A percentile compares a stretch with the other conserved stretches of the same genome.
Conservation (phyloP, 2,888 invertebrate species). For the Cloeon dipterum region DNA sequence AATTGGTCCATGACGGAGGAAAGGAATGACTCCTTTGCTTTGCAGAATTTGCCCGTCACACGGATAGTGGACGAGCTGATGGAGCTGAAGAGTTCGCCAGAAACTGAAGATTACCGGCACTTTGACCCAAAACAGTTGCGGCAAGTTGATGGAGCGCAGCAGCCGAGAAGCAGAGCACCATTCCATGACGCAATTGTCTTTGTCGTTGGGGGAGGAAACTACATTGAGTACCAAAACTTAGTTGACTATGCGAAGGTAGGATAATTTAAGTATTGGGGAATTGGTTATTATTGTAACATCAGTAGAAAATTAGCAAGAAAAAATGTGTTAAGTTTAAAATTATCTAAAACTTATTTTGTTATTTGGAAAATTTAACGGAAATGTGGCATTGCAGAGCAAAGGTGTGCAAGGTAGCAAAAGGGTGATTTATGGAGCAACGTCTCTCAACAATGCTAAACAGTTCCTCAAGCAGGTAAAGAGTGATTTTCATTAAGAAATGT, state of each 20-base stretch:
- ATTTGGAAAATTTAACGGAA: slow-evolving; percentile 1
- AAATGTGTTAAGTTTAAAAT: not conserved
- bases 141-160: slow-evolving; percentile 34
- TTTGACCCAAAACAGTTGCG: slow-evolving; percentile 89
- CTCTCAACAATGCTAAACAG: slow-evolving; percentile 79
- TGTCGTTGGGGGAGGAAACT: slow-evolving; percentile 86
- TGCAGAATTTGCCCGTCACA: slow-evolving; percentile 77
- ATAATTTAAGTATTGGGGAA: not conserved
- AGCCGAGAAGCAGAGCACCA: slow-evolving; percentile 33
- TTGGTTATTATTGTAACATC: too few species aligned
- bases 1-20: too few species aligned
- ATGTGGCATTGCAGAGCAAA: slow-evolving; percentile 36
- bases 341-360: not conserved
- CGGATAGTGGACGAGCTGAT: slow-evolving; percentile 77
- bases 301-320: not conserved
- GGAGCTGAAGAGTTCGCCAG: slow-evolving; percentile 52
- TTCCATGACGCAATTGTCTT: slow-evolving; percentile 81
- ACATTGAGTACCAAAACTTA: slow-evolving; percentile 97
- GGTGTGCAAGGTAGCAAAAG: slow-evolving; percentile 29
- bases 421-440: slow-evolving; percentile 88
- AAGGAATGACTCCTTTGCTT: not conserved
- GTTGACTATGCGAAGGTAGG: slow-evolving; percentile 74
- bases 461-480: slow-evolving; percentile 66
- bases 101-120: slow-evolving; percentile 74
- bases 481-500: not conserved